Percentiles rank a stretch among this genome's conserved stretches.
Conservation (phyloP, 2,797 vertebrate genomes). For the Sarcoramphus papa region DNA sequence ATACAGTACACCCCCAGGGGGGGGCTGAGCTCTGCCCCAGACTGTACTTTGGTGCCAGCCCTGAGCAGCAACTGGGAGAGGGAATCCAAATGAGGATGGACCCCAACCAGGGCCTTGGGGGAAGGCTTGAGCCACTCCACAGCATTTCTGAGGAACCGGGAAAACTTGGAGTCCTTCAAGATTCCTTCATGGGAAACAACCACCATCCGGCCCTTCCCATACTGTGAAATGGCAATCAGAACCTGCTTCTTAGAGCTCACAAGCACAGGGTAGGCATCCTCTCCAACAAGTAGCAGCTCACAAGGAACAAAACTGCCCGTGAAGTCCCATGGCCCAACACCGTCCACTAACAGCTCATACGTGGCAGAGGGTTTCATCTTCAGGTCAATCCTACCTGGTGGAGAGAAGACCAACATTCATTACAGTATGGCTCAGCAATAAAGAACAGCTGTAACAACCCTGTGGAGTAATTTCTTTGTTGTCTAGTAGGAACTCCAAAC, state of each 20-base stretch:
- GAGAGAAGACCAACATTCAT: not conserved
- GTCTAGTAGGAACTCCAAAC: not conserved
- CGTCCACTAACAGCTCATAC: constrained; percentile 63
- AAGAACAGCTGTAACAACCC: not conserved
- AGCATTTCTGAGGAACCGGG: constrained; percentile 70
- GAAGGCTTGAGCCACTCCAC: constrained; percentile 67
- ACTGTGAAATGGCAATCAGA: constrained; percentile 66
- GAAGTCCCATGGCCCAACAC: constrained; percentile 65
- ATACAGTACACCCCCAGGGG: constrained; percentile 68
- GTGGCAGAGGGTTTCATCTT: constrained; percentile 60
- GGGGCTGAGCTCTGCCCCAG: constrained; percentile 2
- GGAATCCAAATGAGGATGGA: constrained; percentile 39
- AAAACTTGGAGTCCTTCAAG: constrained; percentile 61
- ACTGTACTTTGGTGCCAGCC: constrained; percentile 31
- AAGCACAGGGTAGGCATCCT: constrained; percentile 69
- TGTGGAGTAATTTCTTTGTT: not conserved
- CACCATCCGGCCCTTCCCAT: constrained; percentile 71
- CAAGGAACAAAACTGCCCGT: constrained; percentile 61
- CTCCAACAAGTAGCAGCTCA: constrained; percentile 71
- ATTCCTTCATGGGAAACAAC: constrained; percentile 69
- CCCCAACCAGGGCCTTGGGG: constrained; percentile 38
- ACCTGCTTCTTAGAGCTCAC: constrained; percentile 70
- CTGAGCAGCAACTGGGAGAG: constrained; percentile 55
- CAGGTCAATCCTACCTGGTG: not conserved
- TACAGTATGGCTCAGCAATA: not conserved